phyloP scores from a whole-genome alignment of 2,888 invertebrate genomes.

The Meiosimyza decipiens region DNA sequence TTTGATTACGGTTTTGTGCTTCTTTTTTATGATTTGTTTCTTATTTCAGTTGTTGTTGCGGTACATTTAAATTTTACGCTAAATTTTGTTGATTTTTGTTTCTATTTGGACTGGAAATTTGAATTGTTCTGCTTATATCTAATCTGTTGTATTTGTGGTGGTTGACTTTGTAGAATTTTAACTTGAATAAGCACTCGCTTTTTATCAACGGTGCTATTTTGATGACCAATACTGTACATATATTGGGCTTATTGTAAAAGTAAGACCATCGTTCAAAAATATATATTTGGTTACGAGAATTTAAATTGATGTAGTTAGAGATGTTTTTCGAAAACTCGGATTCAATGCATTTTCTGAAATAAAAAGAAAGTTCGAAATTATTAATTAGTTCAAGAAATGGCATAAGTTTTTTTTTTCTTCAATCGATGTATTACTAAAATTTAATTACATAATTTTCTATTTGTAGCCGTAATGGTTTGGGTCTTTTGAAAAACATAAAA shows the following conservation, averaged over 20 bases:
- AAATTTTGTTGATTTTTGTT: conserved; percentile 1
- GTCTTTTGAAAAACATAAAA: no score
- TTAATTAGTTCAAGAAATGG: not conserved
- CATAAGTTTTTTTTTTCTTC: no score
- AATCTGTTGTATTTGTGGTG: conserved; percentile 5
- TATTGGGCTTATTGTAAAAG: not conserved
- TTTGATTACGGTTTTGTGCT: not conserved
- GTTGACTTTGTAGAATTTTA: conserved; percentile 4
- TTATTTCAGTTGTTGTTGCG: not conserved
- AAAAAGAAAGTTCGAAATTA: not conserved
- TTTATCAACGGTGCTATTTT: not conserved
- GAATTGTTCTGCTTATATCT: not conserved
- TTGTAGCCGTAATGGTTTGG: no score
- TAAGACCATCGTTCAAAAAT: conserved; percentile 8
- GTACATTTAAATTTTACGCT: not conserved
- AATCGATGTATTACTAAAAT: no score
- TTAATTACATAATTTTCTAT: no score
- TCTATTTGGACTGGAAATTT: conserved; percentile 1
- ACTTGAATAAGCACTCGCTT: conserved; percentile 6
- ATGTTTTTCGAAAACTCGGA: not conserved
- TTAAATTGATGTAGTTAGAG: not conserved
- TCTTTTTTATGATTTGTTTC: not conserved
- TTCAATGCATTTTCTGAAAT: conserved; percentile 20
- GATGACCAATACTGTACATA: not conserved
- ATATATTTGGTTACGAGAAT: conserved; percentile 6